These are phyloP conservation scores for Dione juno DNA, from an alignment of 2,888 invertebrate genomes.

Conservation along the genomic window DNA sequence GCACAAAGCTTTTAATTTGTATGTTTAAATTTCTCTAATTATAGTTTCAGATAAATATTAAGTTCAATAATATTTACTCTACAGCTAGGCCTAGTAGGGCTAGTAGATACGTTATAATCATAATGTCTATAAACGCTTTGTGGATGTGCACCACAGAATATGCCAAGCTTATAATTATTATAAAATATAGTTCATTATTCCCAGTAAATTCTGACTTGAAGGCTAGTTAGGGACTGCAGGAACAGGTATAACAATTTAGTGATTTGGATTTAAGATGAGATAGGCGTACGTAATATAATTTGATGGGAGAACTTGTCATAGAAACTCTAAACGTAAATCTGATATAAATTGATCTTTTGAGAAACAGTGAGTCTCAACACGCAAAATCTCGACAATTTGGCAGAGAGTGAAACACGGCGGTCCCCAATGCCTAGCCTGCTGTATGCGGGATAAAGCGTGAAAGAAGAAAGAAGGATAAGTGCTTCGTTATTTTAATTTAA, in stretches of 20 bases:
- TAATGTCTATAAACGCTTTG: slow-evolving; percentile 22
- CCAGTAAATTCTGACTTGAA: slow-evolving; percentile 28
- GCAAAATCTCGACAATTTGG: no score
- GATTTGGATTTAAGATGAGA: slow-evolving; percentile 37
- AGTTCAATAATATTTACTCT: not conserved
- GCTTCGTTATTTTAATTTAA: no score
- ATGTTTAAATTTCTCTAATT: not conserved
- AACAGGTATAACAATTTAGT: slow-evolving; percentile 29
- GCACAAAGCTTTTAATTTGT: not conserved
- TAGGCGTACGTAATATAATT: slow-evolving; percentile 18
- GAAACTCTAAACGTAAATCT: not conserved
- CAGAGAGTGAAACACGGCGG: no score
- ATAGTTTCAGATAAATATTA: not conserved
- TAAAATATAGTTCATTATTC: slow-evolving; percentile 51
- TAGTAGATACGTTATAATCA: slow-evolving; percentile 4
- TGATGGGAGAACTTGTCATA: not conserved
- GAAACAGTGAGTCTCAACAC: no score
- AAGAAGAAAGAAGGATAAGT: no score
- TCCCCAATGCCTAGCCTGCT: no score
- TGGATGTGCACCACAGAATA: slow-evolving; percentile 39
- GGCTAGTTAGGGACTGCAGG: slow-evolving; percentile 6
- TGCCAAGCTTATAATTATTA: slow-evolving; percentile 51
- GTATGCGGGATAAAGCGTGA: no score
- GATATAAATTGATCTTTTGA: no score
- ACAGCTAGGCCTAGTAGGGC: not conserved